phyloP scores from a whole-genome alignment of 30 jellyfish, hydroid and myxozoan genomes.

The Hydractinia symbiolongicarpus region DNA sequence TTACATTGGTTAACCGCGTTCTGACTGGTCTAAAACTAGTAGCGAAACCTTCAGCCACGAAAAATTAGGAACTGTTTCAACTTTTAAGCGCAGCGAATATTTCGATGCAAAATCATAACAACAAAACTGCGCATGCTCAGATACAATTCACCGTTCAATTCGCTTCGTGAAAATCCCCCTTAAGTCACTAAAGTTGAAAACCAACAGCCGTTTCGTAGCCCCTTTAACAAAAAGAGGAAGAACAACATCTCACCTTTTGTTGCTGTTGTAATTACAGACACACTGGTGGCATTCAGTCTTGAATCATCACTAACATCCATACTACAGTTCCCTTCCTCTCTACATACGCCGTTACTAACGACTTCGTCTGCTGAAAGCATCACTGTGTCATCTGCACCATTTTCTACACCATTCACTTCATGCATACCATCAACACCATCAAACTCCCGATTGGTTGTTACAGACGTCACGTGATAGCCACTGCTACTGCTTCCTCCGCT shows the following conservation, averaged over 20 bases:
- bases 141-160: too few species aligned
- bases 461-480: conserved; percentile 2
- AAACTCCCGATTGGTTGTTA: conserved; percentile 25
- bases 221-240: too few species aligned
- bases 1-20: too few species aligned
- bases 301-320: not conserved
- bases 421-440: conserved; percentile 1
- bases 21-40: too few species aligned
- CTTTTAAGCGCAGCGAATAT: too few species aligned
- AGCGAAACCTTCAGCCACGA: too few species aligned
- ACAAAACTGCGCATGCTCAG: too few species aligned
- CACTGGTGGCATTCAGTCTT: not conserved
- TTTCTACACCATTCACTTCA: not conserved
- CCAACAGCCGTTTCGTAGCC: too few species aligned
- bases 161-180: too few species aligned
- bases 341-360: conserved; percentile 19
- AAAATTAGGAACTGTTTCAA: too few species aligned
- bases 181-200: too few species aligned
- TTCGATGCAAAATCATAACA: too few species aligned
- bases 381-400: conserved; percentile 44
- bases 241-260: not conserved
- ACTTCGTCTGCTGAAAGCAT: conserved; percentile 62
- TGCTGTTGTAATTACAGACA: not conserved
- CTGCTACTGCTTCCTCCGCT: conserved; percentile 22
- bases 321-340: not conserved